A percentile compares a stretch with the other conserved stretches of the same genome.
These are phyloP conservation scores for Otolemur crassicaudatus DNA, from an alignment of 2,797 vertebrate species.

Conservation along the genomic window DNA sequence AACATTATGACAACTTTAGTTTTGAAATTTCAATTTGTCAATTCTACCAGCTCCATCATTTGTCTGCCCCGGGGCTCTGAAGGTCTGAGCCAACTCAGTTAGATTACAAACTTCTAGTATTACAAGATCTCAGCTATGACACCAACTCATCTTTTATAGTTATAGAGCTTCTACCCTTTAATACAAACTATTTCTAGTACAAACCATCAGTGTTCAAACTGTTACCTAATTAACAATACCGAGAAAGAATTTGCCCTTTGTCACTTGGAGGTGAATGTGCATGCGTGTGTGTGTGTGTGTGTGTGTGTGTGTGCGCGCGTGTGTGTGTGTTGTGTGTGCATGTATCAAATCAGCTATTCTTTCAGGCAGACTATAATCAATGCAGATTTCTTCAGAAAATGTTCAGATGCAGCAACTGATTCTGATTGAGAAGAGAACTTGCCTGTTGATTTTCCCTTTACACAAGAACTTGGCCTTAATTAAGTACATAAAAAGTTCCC, in stretches of 20 bases:
- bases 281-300: background rate
- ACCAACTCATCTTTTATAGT: background rate
- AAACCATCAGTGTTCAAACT: background rate
- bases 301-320: too few relatives aligned
- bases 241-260: background rate
- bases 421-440: constrained; percentile 1
- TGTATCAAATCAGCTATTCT: background rate
- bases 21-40: background rate
- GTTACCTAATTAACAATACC: constrained; percentile 8
- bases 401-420: background rate
- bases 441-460: background rate
- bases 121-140: background rate
- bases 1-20: background rate
- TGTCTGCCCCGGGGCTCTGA: background rate
- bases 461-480: background rate
- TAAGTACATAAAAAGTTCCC: background rate
- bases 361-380: background rate
- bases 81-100: background rate
- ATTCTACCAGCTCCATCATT: background rate
- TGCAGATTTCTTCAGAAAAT: background rate
- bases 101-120: background rate
- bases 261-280: background rate
- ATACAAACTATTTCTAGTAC: background rate
- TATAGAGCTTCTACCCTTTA: background rate
- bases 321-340: rapidly evolving